phyloP scores from a whole-genome alignment of 2,797 vertebrate species.

The Sandelia bainsii region DNA sequence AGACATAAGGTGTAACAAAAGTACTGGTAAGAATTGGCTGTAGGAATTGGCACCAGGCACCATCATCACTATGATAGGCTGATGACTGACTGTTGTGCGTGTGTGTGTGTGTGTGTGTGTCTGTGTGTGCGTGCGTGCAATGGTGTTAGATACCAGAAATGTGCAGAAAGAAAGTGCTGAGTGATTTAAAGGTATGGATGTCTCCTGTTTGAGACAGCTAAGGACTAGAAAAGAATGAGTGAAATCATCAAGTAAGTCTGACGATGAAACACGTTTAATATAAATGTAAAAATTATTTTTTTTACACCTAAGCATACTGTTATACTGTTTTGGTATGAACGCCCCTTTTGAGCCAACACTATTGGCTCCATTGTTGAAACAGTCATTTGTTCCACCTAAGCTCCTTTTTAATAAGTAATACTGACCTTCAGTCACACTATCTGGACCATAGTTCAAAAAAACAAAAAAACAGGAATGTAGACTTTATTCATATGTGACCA shows the following conservation, averaged over 20 bases:
- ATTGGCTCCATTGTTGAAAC: too few relatives aligned
- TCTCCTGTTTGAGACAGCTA: constrained; percentile 23
- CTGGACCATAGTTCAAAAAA: too few relatives aligned
- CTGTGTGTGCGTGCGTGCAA: constrained; percentile 20
- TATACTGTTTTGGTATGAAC: too few relatives aligned
- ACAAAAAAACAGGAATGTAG: too few relatives aligned
- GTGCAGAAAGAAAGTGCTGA: constrained; percentile 28
- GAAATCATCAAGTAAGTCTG: constrained; percentile 8
- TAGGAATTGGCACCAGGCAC: constrained; percentile 2
- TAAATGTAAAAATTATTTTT: too few relatives aligned
- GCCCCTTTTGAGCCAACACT: too few relatives aligned
- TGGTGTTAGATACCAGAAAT: background rate
- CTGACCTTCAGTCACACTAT: too few relatives aligned
- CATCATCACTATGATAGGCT: constrained; percentile 26
- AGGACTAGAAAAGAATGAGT: constrained; percentile 36
- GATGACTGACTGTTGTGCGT: constrained; percentile 27
- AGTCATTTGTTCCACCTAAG: too few relatives aligned
- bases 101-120: constrained; percentile 10
- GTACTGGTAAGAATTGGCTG: constrained; percentile 12
- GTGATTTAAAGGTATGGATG: constrained; percentile 26
- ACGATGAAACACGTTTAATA: too few relatives aligned
- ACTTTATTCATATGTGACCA: too few relatives aligned
- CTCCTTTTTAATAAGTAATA: too few relatives aligned
- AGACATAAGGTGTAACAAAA: constrained; percentile 7
- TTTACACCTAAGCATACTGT: too few relatives aligned